Evolutionary conservation across 1,140 invertebrate species (phyloP), one percentile per base, ranked within the genome.

Genomic region (Belonocnema kinseyi): DNA sequence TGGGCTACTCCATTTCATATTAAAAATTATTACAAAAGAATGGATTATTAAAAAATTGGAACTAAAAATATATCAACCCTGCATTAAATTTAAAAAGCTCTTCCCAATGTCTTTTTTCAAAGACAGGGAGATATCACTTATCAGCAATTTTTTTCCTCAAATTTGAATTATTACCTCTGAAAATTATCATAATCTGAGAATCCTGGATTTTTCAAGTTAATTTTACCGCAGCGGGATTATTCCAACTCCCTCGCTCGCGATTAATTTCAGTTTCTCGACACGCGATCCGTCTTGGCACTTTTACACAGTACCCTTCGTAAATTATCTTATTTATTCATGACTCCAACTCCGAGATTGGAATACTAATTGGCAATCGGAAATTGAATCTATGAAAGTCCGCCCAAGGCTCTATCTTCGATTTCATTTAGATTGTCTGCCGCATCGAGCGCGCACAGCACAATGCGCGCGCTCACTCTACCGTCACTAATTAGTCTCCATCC

Each of bases 181-280:
- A 66, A 66, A 66, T 66, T 66, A 66, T 66, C 58, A 66, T 66
- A 66, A 66, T 66, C 26, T 66, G 19, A 21, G 58, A 66, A 66
- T 66, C 16, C 21, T 66, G 58, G 21, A 66, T 66, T 66, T 66
- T 66, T 66, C 58, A 66, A 66, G 21, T 66, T 66, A 66, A 66
- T 66, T 66, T 66, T 66, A 66, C 61, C 61, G 40, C 61, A 66
- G 61, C 61, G 61, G 61, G 61, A 66, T 66, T 66, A 66, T 66
- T 66, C 61, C 61, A 66, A 66, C 61, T 66, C 61, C 61, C 61
- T 66, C 26, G 61, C 61, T 66, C 61, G 61, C 61, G 61, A 66
- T 66, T 66, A 66, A 66, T 66, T 66, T 66, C 61, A 66, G 61
- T 66, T 66, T 66, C 61, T 40, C 26, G 61, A 66, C 61, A 66